Conservation (phyloP, 1,140 invertebrate genomes). For the Diorhabda elongata region DNA sequence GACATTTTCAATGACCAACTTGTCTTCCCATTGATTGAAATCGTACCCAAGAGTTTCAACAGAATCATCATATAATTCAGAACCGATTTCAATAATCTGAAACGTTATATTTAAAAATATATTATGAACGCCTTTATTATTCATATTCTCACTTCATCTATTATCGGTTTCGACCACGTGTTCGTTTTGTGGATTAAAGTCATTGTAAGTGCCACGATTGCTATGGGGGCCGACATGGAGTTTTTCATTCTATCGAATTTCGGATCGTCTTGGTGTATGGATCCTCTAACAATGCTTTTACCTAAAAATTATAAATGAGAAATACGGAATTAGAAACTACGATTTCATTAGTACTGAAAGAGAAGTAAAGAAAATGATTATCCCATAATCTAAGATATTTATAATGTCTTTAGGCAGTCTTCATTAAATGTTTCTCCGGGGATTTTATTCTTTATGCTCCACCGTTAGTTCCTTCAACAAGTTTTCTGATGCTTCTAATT, state of each 20-base stretch:
- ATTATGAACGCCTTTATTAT: no score
- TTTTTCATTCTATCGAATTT: slow-evolving; percentile 48
- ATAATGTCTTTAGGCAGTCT: no score
- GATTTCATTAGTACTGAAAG: no score
- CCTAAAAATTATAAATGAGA: slow-evolving; percentile 7
- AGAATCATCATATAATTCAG: slow-evolving; percentile 35
- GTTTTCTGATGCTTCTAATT: no score
- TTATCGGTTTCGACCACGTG: slow-evolving; percentile 51
- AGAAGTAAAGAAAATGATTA: no score
- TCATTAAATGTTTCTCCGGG: no score
- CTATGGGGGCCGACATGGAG: slow-evolving; percentile 47
- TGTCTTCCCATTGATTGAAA: slow-evolving; percentile 52
- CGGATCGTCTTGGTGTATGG: slow-evolving; percentile 37
- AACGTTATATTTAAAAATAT: slow-evolving; percentile 1
- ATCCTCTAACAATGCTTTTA: slow-evolving; percentile 43
- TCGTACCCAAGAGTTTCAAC: slow-evolving; percentile 48
- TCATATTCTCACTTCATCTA: slow-evolving; percentile 46
- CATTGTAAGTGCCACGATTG: slow-evolving; percentile 49
- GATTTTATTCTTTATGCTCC: no score
- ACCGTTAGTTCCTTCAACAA: no score
- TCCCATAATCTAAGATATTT: no score
- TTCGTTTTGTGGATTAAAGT: slow-evolving; percentile 47
- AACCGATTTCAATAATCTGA: slow-evolving; percentile 23
- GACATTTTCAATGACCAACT: slow-evolving; percentile 45
- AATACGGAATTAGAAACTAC: no score